Percentiles rank a stretch among this genome's conserved stretches.
phyloP scores from a whole-genome alignment of 2,797 vertebrate species.

The Siniperca undulata region DNA sequence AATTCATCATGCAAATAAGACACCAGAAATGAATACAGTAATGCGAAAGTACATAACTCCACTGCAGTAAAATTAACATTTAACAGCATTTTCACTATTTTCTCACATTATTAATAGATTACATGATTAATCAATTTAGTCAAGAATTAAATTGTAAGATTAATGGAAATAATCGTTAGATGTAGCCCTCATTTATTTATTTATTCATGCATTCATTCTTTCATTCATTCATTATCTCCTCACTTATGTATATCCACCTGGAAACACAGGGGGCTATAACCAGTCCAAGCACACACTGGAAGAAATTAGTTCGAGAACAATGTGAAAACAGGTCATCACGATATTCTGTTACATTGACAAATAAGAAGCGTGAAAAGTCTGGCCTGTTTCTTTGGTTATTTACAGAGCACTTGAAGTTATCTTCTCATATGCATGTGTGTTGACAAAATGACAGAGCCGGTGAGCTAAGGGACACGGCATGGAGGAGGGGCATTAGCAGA shows the following conservation, averaged over 20 bases:
- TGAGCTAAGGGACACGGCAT: slow-evolving; percentile 8
- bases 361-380: slow-evolving; percentile 1
- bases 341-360: not conserved
- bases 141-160: not conserved
- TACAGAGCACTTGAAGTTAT: not conserved
- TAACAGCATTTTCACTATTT: not conserved
- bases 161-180: not conserved
- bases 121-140: not conserved
- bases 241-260: not conserved
- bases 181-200: not conserved
- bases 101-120: not conserved
- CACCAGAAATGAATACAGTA: not conserved
- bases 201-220: not conserved
- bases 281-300: not conserved
- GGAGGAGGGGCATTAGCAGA: slow-evolving; percentile 7
- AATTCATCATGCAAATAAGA: not conserved
- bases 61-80: not conserved
- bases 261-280: not conserved
- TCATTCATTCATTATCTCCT: not conserved
- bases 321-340: not conserved
- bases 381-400: slow-evolving; percentile 14
- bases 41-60: not conserved
- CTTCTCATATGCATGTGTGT: slow-evolving; percentile 8
- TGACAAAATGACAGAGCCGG: not conserved
- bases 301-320: not conserved